Percentiles rank a stretch among this genome's conserved stretches.
Evolutionary conservation across 2,888 invertebrate genomes (phyloP).

Genomic region (Caenorhabditis imperialis): DNA sequence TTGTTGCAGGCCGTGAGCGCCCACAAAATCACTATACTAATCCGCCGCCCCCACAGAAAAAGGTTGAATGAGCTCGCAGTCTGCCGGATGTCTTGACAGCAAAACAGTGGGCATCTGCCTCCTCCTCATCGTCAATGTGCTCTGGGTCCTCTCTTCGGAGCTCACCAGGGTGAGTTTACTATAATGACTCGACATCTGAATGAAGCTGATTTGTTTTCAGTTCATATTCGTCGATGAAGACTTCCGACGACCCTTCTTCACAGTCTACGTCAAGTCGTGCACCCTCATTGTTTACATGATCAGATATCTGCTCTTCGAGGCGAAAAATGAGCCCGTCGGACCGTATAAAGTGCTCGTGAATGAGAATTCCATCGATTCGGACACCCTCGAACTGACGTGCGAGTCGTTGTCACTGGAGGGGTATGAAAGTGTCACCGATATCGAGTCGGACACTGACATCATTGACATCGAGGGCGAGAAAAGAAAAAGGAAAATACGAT

Average conservation of each 20-base stretch:
- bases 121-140: constrained; percentile 90
- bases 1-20: too few relatives aligned
- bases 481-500: constrained; percentile 50
- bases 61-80: constrained; percentile 43
- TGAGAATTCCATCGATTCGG: constrained; percentile 31
- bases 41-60: too few relatives aligned
- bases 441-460: constrained; percentile 58
- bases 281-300: constrained; percentile 92
- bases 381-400: constrained; percentile 39
- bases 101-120: constrained; percentile 86
- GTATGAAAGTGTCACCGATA: constrained; percentile 59
- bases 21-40: too few relatives aligned
- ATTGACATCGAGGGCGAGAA: constrained; percentile 41
- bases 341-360: constrained; percentile 51
- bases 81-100: constrained; percentile 49
- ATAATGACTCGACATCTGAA: background rate
- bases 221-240: constrained; percentile 84
- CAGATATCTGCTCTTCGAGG: constrained; percentile 81
- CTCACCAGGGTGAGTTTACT: constrained; percentile 86
- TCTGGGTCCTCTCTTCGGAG: constrained; percentile 96
- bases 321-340: constrained; percentile 20
- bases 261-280: constrained; percentile 93
- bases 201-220: constrained; percentile 81
- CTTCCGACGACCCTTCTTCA: constrained; percentile 94
- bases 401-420: constrained; percentile 60